A percentile compares a stretch with the other conserved stretches of the same genome.
Evolutionary conservation across 2,888 invertebrate species (phyloP).

Genomic region (Spisula subtruncata): DNA sequence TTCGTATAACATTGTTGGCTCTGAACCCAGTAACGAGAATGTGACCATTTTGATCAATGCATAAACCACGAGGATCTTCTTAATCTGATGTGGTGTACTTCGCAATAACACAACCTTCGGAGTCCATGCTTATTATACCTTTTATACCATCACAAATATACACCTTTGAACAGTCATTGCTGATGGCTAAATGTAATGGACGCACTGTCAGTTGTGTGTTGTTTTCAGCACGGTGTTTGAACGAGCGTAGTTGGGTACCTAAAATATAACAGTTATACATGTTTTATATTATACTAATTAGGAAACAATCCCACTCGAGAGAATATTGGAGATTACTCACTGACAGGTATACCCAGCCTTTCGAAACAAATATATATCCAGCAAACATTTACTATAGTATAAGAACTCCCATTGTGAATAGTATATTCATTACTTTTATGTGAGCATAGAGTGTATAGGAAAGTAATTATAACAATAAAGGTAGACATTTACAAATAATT

Average conservation of each 20-base stretch:
- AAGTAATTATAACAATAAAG: too few species aligned
- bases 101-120: slow-evolving; percentile 24
- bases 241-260: slow-evolving; percentile 40
- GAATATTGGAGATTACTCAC: too few species aligned
- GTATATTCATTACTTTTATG: too few species aligned
- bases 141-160: slow-evolving; percentile 45
- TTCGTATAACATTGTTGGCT: slow-evolving; percentile 45
- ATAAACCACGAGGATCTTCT: slow-evolving; percentile 49
- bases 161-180: slow-evolving; percentile 27
- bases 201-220: slow-evolving; percentile 27
- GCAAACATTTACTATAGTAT: too few species aligned
- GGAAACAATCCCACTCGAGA: too few species aligned
- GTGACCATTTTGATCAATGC: slow-evolving; percentile 47
- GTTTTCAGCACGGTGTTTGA: slow-evolving; percentile 21
- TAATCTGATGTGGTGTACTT: slow-evolving; percentile 24
- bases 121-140: slow-evolving; percentile 44
- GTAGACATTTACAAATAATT: too few species aligned
- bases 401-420: too few species aligned
- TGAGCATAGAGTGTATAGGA: too few species aligned
- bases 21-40: slow-evolving; percentile 34
- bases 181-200: slow-evolving; percentile 52
- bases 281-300: background rate
- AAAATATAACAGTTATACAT: background rate
- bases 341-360: too few species aligned
- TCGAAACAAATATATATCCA: too few species aligned